phyloP scores from a whole-genome alignment of 2,888 invertebrate genomes.

The Diachrysia chrysitis region DNA sequence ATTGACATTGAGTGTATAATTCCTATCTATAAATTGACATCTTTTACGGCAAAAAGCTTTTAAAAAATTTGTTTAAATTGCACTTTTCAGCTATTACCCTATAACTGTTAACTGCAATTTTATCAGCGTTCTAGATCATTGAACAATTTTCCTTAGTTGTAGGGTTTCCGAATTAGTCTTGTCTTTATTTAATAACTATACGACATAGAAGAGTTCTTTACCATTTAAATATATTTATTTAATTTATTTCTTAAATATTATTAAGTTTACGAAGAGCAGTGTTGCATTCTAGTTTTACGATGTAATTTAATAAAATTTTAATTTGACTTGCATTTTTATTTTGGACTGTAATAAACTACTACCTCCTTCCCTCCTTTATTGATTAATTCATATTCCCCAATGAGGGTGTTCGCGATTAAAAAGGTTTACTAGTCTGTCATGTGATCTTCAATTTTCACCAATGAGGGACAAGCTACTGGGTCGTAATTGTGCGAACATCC shows the following conservation, averaged over 20 bases:
- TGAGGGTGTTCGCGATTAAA: too few species aligned
- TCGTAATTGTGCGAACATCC: too few species aligned
- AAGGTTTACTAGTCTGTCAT: too few species aligned
- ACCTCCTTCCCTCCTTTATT: not conserved
- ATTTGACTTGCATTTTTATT: not conserved
- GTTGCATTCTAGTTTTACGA: not conserved
- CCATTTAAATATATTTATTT: slow-evolving; percentile 4
- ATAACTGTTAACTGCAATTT: not conserved
- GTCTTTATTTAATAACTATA: not conserved
- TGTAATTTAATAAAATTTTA: not conserved
- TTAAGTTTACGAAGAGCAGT: not conserved
- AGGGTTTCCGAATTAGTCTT: not conserved
- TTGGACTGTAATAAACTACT: not conserved
- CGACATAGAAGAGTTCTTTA: not conserved
- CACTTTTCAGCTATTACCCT: slow-evolving; percentile 4
- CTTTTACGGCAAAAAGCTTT: slow-evolving; percentile 2
- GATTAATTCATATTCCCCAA: not conserved
- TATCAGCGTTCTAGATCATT: not conserved
- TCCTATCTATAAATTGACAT: not conserved
- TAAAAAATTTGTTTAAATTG: not conserved
- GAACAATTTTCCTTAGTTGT: not conserved
- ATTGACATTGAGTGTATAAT: not conserved
- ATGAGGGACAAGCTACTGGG: too few species aligned
- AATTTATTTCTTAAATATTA: not conserved
- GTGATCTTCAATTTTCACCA: too few species aligned